Evolutionary conservation across 2,888 invertebrate species (phyloP).

Genomic region (Exephanes ischioxanthus): DNA sequence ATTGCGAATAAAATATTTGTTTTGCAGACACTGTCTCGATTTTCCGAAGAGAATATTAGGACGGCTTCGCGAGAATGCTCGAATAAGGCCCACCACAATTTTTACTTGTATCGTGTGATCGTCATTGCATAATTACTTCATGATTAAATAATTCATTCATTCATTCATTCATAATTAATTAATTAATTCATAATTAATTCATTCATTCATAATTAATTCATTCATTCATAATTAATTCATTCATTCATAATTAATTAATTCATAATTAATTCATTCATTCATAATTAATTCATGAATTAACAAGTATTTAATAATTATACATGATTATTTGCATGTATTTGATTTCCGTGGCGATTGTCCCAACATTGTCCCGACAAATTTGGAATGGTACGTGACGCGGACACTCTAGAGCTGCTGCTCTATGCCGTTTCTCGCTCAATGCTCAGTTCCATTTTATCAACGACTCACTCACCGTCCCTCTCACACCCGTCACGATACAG

Average conservation of each 20-base stretch:
- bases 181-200: too few relatives aligned
- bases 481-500: conserved; percentile 21
- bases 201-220: too few relatives aligned
- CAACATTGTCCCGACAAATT: conserved; percentile 64
- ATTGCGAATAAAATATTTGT: conserved; percentile 47
- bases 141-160: too few relatives aligned
- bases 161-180: too few relatives aligned
- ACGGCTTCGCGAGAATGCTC: not conserved
- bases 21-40: not conserved
- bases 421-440: not conserved
- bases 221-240: too few relatives aligned
- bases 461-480: conserved; percentile 47
- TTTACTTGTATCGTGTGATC: not conserved
- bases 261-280: too few relatives aligned
- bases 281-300: too few relatives aligned
- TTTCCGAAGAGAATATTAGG: not conserved
- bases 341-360: too few relatives aligned
- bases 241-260: too few relatives aligned
- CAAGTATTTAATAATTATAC: not conserved
- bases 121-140: not conserved
- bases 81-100: not conserved
- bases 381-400: conserved; percentile 79
- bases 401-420: conserved; percentile 58
- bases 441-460: conserved; percentile 33
- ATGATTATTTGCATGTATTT: too few relatives aligned